Base-by-base conservation (phyloP, 1,140 invertebrate species). In the Megalopta genalis region DNA sequence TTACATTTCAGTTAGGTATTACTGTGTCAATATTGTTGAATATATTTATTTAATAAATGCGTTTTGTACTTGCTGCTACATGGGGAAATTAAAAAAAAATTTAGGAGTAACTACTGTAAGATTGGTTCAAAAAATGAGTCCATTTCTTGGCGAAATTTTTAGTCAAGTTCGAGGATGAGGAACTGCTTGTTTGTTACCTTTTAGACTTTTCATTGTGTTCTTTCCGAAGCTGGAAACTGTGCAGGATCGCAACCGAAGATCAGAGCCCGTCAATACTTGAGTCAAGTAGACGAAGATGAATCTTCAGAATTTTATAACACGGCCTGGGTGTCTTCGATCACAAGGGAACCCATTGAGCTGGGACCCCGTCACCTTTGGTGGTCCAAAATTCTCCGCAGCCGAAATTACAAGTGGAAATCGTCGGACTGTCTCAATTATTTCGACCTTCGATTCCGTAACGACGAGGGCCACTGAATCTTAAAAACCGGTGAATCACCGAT, bases 381-480 rank as follows among this genome's bases (percentile, higher is more conserved):
- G 91, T 92, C 90, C 87, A 73, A 87, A 88, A 91, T 90, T 89
- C 89, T 87, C 86, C 86, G 82, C 87, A 87, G 88, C 87, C 79
- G 71, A 90, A 90, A 87, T 90, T 89, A 79, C 81, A 87, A 90
- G 89, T 89, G 88, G 89, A 90, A 89, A 90, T 88, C 88, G 80
- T 79, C 81, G 72, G 82, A 62, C 79, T 75, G 74, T 75, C 80
- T 64, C 57, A 73, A 77, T 57, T n/a, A 77, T 57, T 16, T 60
- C 25, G 23, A 63, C 23, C 27, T 64, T 46, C 63, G n/a, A 77
- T 70, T 82, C 39, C 32, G 21, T 6, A 70, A 37, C 21, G 27
- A 37, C 18, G 18, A 67, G 39, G n/a, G 12, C 39, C 42, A 39
- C 32, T 68, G 68, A 59, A 70, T 23, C 7, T 23, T 59, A 68